These are phyloP conservation scores for Erpobdella octoculata DNA, from an alignment of 2,888 invertebrate genomes.

Conservation along the genomic window DNA sequence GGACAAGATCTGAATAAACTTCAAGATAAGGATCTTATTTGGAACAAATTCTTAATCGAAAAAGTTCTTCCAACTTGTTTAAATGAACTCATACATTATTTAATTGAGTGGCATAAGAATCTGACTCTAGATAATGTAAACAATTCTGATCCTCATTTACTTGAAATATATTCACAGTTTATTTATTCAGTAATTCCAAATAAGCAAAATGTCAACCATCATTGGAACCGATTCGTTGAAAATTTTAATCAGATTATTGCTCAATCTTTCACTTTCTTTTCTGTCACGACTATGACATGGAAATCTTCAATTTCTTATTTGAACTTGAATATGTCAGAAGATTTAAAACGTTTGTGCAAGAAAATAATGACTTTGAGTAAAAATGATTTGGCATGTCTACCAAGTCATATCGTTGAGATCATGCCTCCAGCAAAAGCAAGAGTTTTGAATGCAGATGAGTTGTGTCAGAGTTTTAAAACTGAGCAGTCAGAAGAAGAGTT, in stretches of 20 bases:
- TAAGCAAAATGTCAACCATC: slow-evolving; percentile 33
- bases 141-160: background rate
- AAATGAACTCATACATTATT: slow-evolving; percentile 33
- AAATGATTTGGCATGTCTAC: slow-evolving; percentile 30
- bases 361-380: slow-evolving; percentile 27
- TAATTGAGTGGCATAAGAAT: slow-evolving; percentile 26
- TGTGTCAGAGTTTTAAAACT: slow-evolving; percentile 26
- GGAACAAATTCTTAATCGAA: slow-evolving; percentile 44
- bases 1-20: slow-evolving; percentile 18
- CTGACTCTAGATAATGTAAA: background rate
- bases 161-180: background rate
- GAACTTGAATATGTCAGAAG: background rate
- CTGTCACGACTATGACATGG: background rate
- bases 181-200: slow-evolving; percentile 36
- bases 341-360: slow-evolving; percentile 13
- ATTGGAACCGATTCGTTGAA: slow-evolving; percentile 35
- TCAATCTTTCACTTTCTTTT: background rate
- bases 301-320: background rate
- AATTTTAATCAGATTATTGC: slow-evolving; percentile 27
- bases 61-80: slow-evolving; percentile 44
- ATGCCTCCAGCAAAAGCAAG: slow-evolving; percentile 18
- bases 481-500: background rate
- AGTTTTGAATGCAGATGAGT: slow-evolving; percentile 27
- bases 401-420: slow-evolving; percentile 32
- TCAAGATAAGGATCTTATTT: slow-evolving; percentile 41